Evolutionary conservation across 2,888 invertebrate genomes (phyloP).

Genomic region (Drosophila siamana): DNA sequence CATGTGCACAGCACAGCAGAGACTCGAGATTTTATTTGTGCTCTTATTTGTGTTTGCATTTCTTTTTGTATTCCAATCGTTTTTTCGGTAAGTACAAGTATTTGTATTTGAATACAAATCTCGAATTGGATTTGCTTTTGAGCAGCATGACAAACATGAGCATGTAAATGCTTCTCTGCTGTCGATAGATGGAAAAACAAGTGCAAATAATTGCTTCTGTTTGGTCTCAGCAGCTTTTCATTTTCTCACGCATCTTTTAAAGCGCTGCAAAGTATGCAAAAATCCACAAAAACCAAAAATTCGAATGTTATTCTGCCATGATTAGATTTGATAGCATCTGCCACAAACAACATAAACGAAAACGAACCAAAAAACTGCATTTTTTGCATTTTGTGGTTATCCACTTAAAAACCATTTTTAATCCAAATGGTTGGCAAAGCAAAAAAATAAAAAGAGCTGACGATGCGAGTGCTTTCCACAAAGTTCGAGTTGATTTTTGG

Average conservation of each 20-base stretch:
- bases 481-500: background rate
- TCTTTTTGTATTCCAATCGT: conserved; percentile 3
- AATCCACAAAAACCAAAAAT: conserved; percentile 12
- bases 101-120: background rate
- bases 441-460: no score
- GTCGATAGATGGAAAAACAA: conserved; percentile 8
- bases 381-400: background rate
- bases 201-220: conserved; percentile 2
- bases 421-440: no score
- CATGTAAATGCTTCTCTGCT: background rate
- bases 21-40: background rate
- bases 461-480: background rate
- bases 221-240: conserved; percentile 11
- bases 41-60: background rate
- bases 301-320: background rate
- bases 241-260: conserved; percentile 13
- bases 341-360: background rate
- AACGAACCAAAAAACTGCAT: background rate
- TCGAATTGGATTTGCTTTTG: background rate
- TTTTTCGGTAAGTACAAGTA: no score
- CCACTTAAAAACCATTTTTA: background rate
- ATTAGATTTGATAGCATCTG: conserved; percentile 8
- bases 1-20: conserved; percentile 3
- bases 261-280: conserved; percentile 32
- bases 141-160: conserved; percentile 4